Evolutionary conservation across 2,797 vertebrate genomes (phyloP).

Genomic region (Sebastes jordani): DNA sequence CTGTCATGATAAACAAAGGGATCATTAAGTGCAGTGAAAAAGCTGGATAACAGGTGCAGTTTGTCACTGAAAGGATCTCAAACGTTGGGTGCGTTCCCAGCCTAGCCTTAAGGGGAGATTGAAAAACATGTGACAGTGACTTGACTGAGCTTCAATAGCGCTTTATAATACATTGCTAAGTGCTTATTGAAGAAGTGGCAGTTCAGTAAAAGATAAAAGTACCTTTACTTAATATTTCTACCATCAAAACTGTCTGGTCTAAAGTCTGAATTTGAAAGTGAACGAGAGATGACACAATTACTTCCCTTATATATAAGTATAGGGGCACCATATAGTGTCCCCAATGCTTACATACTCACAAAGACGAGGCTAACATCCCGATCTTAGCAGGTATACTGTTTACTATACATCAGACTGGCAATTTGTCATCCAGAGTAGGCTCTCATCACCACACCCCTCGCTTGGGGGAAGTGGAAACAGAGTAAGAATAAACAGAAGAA

Average conservation of each 20-base stretch:
- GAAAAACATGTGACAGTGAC: constrained; percentile 25
- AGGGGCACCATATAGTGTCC: not conserved
- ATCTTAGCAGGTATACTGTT: not conserved
- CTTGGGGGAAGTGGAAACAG: too few relatives aligned
- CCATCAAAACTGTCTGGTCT: not conserved
- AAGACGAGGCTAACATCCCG: not conserved
- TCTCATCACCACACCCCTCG: too few relatives aligned
- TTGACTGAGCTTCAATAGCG: constrained; percentile 20
- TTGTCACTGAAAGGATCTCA: constrained; percentile 34
- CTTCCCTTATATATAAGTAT: too few relatives aligned
- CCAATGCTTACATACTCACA: not conserved
- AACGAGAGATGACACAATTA: not conserved
- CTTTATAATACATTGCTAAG: constrained; percentile 9
- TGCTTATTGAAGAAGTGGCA: not conserved
- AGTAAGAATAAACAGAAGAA: too few relatives aligned
- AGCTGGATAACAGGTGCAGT: constrained; percentile 49
- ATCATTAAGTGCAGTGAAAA: constrained; percentile 43
- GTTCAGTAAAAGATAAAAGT: not conserved
- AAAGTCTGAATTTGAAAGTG: not conserved
- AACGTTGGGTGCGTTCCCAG: constrained; percentile 33
- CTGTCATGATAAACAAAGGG: constrained; percentile 41
- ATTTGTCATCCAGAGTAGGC: too few relatives aligned
- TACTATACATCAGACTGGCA: not conserved
- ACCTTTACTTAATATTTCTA: not conserved
- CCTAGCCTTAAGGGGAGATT: constrained; percentile 13